Conservation (phyloP, 2,888 invertebrate species). For the Epinotia nisella region DNA sequence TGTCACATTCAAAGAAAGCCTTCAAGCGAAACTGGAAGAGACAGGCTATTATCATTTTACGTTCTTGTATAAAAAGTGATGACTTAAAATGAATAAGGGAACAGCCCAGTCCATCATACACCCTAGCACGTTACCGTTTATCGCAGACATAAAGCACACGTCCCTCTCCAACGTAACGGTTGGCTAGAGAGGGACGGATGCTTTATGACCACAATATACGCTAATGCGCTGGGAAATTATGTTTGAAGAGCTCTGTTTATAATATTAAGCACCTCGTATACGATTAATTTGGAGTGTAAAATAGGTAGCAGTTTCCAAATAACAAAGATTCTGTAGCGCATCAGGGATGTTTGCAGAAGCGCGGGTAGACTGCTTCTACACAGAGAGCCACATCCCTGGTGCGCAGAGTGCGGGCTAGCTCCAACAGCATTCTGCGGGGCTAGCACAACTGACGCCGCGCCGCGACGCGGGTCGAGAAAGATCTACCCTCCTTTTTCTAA, state of each 20-base stretch:
- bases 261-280: background rate
- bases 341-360: too few species aligned
- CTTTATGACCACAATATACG: conserved; percentile 13
- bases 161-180: conserved; percentile 11
- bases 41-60: background rate
- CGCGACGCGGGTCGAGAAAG: too few species aligned
- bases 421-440: too few species aligned
- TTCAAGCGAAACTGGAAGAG: background rate
- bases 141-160: conserved; percentile 25
- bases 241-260: conserved; percentile 16
- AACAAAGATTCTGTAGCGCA: too few species aligned
- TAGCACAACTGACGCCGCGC: too few species aligned
- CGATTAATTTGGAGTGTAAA: background rate
- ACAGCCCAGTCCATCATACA: conserved; percentile 14
- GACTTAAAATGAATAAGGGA: background rate
- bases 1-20: conserved; percentile 2
- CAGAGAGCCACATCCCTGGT: too few species aligned
- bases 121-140: conserved; percentile 24
- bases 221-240: conserved; percentile 11
- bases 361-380: too few species aligned
- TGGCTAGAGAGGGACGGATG: conserved; percentile 15
- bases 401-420: too few species aligned
- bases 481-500: too few species aligned
- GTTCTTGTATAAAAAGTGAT: background rate
- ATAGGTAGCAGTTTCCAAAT: too few species aligned